Percentiles rank a stretch among this genome's conserved stretches.
phyloP scores from a whole-genome alignment of 2,888 invertebrate species.

The Clivina fossor region DNA sequence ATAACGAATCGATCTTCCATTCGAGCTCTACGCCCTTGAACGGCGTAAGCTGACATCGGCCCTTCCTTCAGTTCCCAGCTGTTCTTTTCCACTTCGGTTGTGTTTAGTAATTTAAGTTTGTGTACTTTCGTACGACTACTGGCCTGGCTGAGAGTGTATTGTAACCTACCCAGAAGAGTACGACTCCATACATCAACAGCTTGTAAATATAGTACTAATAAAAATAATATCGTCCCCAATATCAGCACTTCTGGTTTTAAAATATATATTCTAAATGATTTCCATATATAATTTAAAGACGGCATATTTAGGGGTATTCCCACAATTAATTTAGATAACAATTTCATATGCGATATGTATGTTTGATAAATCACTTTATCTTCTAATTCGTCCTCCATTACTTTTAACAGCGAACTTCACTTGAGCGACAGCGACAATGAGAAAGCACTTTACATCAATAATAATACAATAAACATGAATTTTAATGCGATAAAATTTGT shows the following conservation, averaged over 20 bases:
- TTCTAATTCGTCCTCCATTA: slow-evolving; percentile 91
- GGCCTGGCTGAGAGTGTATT: slow-evolving; percentile 65
- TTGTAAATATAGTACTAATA: slow-evolving; percentile 79
- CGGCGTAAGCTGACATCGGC: slow-evolving; percentile 82
- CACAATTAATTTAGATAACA: slow-evolving; percentile 77
- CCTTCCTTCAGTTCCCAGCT: slow-evolving; percentile 78
- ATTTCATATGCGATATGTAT: slow-evolving; percentile 82
- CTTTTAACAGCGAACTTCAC: slow-evolving; percentile 14
- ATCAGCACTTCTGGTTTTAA: slow-evolving; percentile 79
- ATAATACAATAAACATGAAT: slow-evolving; percentile 5
- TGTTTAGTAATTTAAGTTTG: slow-evolving; percentile 59
- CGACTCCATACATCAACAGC: slow-evolving; percentile 82
- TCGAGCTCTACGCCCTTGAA: slow-evolving; percentile 84
- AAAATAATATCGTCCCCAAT: slow-evolving; percentile 68
- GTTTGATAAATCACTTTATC: slow-evolving; percentile 87
- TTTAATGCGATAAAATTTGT: slow-evolving; percentile 6
- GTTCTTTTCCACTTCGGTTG: slow-evolving; percentile 59
- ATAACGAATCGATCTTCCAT: slow-evolving; percentile 96
- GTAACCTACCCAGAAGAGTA: slow-evolving; percentile 68
- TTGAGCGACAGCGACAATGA: slow-evolving; percentile 2
- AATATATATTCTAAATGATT: slow-evolving; percentile 74
- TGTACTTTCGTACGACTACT: slow-evolving; percentile 59
- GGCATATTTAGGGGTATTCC: slow-evolving; percentile 70
- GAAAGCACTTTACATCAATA: slow-evolving; percentile 6
- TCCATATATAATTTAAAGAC: slow-evolving; percentile 72